Evolutionary conservation across 2,888 invertebrate genomes (phyloP).

Genomic region (Brenthis ino): DNA sequence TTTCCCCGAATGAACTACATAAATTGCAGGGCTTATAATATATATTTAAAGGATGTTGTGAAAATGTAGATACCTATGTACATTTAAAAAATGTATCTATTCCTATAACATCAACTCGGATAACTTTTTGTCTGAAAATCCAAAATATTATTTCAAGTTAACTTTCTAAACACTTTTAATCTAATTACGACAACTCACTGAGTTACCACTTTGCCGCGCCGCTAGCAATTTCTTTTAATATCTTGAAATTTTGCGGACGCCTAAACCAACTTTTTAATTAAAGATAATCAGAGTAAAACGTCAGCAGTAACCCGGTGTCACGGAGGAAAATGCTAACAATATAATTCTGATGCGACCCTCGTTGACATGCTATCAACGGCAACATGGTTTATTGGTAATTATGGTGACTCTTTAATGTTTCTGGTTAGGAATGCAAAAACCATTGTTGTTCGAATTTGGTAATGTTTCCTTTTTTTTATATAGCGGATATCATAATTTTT

Average conservation of each 20-base stretch:
- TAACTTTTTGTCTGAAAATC: conserved; percentile 45
- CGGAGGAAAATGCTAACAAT: conserved; percentile 64
- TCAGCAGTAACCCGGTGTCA: conserved; percentile 70
- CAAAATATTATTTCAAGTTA: conserved; percentile 45
- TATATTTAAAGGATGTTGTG: neutral
- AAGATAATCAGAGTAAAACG: conserved; percentile 74
- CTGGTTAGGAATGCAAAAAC: conserved; percentile 75
- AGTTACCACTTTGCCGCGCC: conserved; percentile 66
- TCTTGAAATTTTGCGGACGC: conserved; percentile 66
- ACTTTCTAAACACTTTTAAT: conserved; percentile 59
- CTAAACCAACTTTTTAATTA: conserved; percentile 78
- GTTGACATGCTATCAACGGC: conserved; percentile 61
- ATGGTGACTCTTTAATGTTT: conserved; percentile 73
- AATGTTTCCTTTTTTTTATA: neutral
- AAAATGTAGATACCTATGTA: neutral
- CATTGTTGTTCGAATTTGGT: conserved; percentile 54
- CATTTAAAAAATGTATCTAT: too few species aligned
- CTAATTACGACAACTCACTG: conserved; percentile 72
- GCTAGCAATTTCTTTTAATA: conserved; percentile 74
- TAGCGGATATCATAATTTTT: neutral
- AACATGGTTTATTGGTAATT: conserved; percentile 76
- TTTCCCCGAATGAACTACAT: conserved; percentile 1
- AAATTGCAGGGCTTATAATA: neutral
- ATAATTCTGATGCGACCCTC: conserved; percentile 64
- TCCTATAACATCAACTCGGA: too few species aligned